Base-by-base conservation (phyloP, 1,140 invertebrate species). In the Leptinotarsa texana region DNA sequence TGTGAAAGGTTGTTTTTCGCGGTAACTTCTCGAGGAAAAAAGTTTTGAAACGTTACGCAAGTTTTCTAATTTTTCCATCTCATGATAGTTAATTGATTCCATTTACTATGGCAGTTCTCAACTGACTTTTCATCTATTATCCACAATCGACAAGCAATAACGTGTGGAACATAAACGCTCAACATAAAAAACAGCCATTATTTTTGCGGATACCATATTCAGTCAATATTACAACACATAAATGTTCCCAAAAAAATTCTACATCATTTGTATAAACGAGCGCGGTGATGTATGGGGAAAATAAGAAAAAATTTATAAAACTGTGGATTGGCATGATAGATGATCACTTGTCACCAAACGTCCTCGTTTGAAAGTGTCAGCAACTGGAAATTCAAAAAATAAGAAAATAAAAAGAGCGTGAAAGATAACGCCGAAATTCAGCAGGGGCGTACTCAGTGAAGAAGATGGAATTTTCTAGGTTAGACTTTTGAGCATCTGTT, bases 211-310 rank as follows among this genome's bases (percentile, higher is more conserved):
- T 18, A 57, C 51, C n/a, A 57, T 17, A 57, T 57, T 57, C 51
- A 15, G 17, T 57, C 17, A 57, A 57, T 57, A n/a, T 57, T 17
- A 57, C 51, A 57, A 18, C 6, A 2, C 51, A 57, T 57, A 57
- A 57, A 57, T 57, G 51, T 57, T 15, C 51, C 51, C 51, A 13
- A n/a, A 57, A 18, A 17, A n/a, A 57, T 57, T 3, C 51, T 57
- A 57, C n/a, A 57, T 57, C 17, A 57, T 57, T 57, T 57, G 51
- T 57, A n/a, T n/a, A 57, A 57, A 57, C 51, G 51, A 57, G 6
- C 51, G n/a, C n/a, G 51, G 17, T 57, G 51, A 57, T 57, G 51
- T n/a, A 57, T n/a, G 51, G 3, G 6, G 51, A 57, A 57, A 57
- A 57, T 18, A 18, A 57, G 51, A 57, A 18, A 18, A 57, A 57